phyloP scores from a whole-genome alignment of 2,797 vertebrate genomes.

The Chloroceryle inda region DNA sequence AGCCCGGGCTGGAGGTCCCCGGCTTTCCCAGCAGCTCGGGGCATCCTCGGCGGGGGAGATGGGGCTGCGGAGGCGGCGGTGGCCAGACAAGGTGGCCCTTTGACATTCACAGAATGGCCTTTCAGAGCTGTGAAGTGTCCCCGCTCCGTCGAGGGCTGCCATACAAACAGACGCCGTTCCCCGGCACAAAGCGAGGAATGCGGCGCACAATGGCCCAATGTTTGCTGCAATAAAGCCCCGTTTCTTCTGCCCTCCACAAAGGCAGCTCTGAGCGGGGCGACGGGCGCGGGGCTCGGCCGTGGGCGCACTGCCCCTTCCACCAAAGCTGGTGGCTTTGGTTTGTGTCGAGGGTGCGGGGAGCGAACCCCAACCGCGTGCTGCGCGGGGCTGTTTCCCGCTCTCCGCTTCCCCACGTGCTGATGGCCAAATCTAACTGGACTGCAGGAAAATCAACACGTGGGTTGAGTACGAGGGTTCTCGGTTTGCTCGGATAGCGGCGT shows the following conservation, averaged over 20 bases:
- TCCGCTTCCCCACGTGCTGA: not conserved
- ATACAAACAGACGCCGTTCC: conserved; percentile 48
- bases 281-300: not conserved
- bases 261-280: conserved; percentile 48
- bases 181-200: conserved; percentile 70
- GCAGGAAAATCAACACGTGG: not conserved
- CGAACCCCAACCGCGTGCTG: not conserved
- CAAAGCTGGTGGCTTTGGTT: not conserved
- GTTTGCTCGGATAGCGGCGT: not conserved
- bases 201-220: conserved; percentile 78
- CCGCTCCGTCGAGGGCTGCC: conserved; percentile 49
- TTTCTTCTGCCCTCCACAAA: conserved; percentile 73
- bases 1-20: not conserved
- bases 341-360: not conserved
- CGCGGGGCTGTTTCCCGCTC: not conserved
- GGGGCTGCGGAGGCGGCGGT: fast-evolving
- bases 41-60: not conserved
- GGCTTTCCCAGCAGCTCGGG: not conserved
- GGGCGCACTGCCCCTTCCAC: not conserved
- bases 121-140: conserved; percentile 71
- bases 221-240: conserved; percentile 75
- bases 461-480: not conserved
- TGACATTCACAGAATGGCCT: conserved; percentile 68
- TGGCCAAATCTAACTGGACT: not conserved
- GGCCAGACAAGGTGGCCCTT: conserved; percentile 61